Percentiles rank a stretch among this genome's conserved stretches.
These are phyloP conservation scores for Cerastoderma edule DNA, from an alignment of 2,888 invertebrate genomes.

Conservation along the genomic window DNA sequence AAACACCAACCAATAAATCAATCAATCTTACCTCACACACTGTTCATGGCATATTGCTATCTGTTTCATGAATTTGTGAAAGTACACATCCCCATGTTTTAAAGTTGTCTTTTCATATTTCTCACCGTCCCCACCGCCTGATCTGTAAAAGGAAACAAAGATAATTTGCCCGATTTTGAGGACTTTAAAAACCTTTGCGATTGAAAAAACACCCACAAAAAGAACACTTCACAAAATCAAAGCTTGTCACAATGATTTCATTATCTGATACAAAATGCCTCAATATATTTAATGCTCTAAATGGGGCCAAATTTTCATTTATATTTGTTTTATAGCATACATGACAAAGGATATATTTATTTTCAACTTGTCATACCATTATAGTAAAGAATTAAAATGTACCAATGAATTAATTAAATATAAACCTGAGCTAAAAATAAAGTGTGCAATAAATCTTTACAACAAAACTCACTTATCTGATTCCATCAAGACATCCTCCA, in stretches of 20 bases:
- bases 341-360: no score
- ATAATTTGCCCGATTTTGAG: no score
- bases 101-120: slow-evolving; percentile 92
- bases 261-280: no score
- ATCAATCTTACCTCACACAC: slow-evolving; percentile 88
- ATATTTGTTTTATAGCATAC: no score
- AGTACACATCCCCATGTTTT: slow-evolving; percentile 92
- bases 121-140: slow-evolving; percentile 84
- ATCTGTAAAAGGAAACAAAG: background rate
- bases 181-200: no score
- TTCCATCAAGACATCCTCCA: slow-evolving; percentile 13
- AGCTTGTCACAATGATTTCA: no score
- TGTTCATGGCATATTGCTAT: slow-evolving; percentile 92
- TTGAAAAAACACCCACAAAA: no score
- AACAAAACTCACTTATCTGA: slow-evolving; percentile 7
- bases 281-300: no score
- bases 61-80: slow-evolving; percentile 91
- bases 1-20: background rate
- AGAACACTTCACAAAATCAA: background rate
- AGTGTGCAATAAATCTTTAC: background rate
- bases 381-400: background rate
- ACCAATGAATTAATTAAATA: background rate
- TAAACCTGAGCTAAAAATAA: background rate
- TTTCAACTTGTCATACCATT: no score
- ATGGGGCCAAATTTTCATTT: no score